phyloP scores from a whole-genome alignment of 2,797 vertebrate species.

The Galagoides demidoff region DNA sequence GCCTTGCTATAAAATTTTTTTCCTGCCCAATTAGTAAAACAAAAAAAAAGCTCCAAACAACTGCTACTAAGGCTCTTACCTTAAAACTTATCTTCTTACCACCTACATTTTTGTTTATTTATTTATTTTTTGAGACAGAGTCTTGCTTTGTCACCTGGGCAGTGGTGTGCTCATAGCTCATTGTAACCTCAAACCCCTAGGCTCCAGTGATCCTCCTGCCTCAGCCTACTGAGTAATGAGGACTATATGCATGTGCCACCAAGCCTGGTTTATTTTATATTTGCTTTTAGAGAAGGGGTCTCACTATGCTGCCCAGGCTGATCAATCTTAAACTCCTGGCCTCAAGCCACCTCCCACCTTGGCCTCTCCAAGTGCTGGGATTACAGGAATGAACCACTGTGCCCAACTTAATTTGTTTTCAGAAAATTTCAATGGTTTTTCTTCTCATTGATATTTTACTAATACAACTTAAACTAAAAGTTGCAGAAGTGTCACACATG shows the following conservation, averaged over 20 bases:
- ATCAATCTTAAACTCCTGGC: not conserved
- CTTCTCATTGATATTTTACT: slow-evolving; percentile 7
- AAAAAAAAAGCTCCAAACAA: not conserved
- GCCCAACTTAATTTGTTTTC: slow-evolving; percentile 12
- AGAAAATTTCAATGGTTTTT: slow-evolving; percentile 42
- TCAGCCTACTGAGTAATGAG: not conserved
- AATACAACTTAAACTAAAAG: slow-evolving; percentile 35
- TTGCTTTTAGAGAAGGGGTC: not conserved
- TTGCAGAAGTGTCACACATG: not conserved
- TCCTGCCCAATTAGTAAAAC: not conserved
- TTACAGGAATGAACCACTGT: not conserved
- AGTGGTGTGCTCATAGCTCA: not conserved
- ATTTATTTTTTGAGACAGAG: not conserved
- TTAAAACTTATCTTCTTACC: slow-evolving; percentile 7
- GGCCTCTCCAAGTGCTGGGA: not conserved
- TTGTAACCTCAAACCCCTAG: not conserved
- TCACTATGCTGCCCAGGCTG: not conserved
- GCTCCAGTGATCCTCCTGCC: not conserved
- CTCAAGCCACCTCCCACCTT: not conserved
- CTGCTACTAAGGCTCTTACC: not conserved
- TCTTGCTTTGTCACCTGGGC: not conserved
- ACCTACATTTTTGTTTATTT: not conserved
- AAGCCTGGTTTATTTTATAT: not conserved
- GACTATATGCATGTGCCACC: not conserved
- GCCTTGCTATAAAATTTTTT: slow-evolving; percentile 40